Percentiles rank a stretch among this genome's conserved stretches.
These are phyloP conservation scores for Pipistrellus kuhlii DNA, from an alignment of 2,797 vertebrate genomes.

Conservation along the genomic window DNA sequence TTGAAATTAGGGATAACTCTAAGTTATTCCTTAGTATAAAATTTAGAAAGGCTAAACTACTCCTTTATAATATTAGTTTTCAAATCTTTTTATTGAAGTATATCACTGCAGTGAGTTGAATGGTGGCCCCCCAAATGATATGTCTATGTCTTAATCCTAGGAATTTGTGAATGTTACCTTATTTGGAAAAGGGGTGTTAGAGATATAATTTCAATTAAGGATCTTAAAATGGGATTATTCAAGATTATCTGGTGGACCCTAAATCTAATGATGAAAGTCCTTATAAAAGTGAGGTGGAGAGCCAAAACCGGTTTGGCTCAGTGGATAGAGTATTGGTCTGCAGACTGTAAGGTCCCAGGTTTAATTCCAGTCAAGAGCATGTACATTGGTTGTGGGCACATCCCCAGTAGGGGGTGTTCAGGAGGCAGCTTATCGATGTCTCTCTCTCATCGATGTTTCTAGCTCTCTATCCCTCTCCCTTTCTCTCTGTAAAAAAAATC, in stretches of 20 bases:
- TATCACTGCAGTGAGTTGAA: background rate
- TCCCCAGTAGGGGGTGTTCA: too few relatives aligned
- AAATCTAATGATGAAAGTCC: background rate
- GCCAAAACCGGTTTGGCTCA: too few relatives aligned
- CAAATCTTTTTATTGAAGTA: background rate
- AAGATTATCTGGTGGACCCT: background rate
- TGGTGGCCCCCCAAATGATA: background rate
- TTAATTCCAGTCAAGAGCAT: too few relatives aligned
- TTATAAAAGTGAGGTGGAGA: background rate
- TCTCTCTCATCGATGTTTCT: too few relatives aligned
- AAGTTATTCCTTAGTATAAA: background rate
- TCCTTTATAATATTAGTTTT: background rate
- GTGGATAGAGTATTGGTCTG: too few relatives aligned
- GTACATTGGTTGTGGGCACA: too few relatives aligned
- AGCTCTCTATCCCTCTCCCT: too few relatives aligned
- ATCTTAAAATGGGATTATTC: background rate
- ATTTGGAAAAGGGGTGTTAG: background rate
- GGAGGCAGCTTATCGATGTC: too few relatives aligned
- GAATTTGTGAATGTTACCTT: background rate
- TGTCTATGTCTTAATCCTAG: background rate
- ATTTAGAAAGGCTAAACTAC: slow-evolving; percentile 13
- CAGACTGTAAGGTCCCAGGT: too few relatives aligned
- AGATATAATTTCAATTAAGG: slow-evolving; percentile 21
- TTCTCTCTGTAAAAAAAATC: too few relatives aligned
- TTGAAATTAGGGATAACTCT: background rate